Conservation (phyloP, 2,888 invertebrate species). For the Plutella xylostella region DNA sequence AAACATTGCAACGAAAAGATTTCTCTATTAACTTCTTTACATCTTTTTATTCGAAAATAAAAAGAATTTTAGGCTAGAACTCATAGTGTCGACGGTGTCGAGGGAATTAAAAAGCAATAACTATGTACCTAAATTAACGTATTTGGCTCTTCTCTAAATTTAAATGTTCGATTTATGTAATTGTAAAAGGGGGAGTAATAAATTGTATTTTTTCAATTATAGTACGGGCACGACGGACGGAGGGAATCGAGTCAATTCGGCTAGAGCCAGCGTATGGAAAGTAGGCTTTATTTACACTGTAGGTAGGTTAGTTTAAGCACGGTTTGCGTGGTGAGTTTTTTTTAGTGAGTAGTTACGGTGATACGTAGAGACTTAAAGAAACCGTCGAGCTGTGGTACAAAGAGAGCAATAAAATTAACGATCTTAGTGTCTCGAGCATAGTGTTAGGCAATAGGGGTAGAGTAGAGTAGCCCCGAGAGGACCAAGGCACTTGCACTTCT, state of each 20-base stretch:
- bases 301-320: conserved; percentile 41
- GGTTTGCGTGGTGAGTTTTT: conserved; percentile 24
- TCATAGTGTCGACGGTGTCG: conserved; percentile 37
- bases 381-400: conserved; percentile 66
- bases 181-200: neutral
- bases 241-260: conserved; percentile 55
- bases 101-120: conserved; percentile 55
- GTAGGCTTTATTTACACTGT: conserved; percentile 39
- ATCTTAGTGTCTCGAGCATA: too few species aligned
- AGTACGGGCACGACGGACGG: conserved; percentile 42
- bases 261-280: conserved; percentile 48
- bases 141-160: conserved; percentile 47
- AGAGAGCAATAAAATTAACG: conserved; percentile 60
- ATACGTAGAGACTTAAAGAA: conserved; percentile 66
- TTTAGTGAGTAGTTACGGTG: conserved; percentile 58
- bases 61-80: conserved; percentile 34
- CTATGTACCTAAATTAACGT: conserved; percentile 46
- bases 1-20: conserved; percentile 54
- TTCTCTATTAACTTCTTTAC: conserved; percentile 69
- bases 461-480: neutral
- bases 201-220: conserved; percentile 43
- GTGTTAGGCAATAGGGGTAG: conserved; percentile 26
- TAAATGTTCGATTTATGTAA: conserved; percentile 21
- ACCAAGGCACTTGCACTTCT: too few species aligned
- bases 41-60: conserved; percentile 50